Base-by-base conservation (phyloP, 1,140 invertebrate genomes). In the Dinoponera quadriceps region DNA sequence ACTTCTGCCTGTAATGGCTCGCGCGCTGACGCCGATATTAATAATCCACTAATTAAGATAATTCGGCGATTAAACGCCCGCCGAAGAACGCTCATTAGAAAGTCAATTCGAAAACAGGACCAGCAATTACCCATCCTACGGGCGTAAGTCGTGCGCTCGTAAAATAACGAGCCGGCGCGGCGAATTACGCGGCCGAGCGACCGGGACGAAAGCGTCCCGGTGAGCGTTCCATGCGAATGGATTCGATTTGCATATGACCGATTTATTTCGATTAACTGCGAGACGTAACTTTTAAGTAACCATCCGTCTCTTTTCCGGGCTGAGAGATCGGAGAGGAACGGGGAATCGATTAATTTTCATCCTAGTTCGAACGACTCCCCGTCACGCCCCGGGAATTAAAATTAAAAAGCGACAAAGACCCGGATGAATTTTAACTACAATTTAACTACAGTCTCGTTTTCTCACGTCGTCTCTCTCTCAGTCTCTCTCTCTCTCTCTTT, bases 11-110 rank as follows among this genome's bases (percentile, higher is more conserved):
- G 20, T 22, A 33, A 57, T 59, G 29, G 27, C 18, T 22, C 22
- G 38, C 68, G 38, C 11, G 29, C n/a, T 44, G 38, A 0, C 38
- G 33, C 44, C 51, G 11, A 69, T 29, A 9, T 71, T 80, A 48
- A 69, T 57, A 59, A 71, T 29, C 22, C 48, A 13, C 25, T 71
- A 80, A 80, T 71, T 71, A 69, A 80, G 22, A 55, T 66, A 33
- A 66, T 77, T 77, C 0, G 14, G 54, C 51, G 49, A 66, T 77
- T 38, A 66, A 44, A 77, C 48, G 48, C 22, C 4, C 3, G 20
- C n/a, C 44, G 57, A 69, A 44, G 3, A 4, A 18, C 25, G 27
- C 22, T 48, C 63, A 18, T 63, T 33, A 7, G 27, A 44, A 48
- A 48, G 54, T 57, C 22, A 9, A 20, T 20, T n/a, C 5, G 14